Conservation (phyloP, 1,140 invertebrate genomes). For the Psix sp. region DNA sequence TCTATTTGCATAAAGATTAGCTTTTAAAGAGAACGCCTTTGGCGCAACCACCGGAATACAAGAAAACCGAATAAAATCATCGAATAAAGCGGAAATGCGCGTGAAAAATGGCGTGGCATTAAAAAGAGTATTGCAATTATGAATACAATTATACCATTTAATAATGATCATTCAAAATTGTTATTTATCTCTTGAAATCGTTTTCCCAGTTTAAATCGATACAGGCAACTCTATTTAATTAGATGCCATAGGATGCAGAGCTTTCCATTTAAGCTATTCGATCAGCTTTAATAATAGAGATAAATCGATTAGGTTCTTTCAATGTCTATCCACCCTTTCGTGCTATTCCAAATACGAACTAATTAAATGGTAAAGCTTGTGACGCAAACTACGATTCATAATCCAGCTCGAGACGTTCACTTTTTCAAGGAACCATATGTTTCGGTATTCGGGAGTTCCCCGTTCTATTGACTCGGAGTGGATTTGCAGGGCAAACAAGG, state of each 20-base stretch:
- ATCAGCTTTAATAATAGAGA: too few relatives aligned
- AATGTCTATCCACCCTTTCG: too few relatives aligned
- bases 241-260: too few relatives aligned
- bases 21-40: constrained; percentile 57
- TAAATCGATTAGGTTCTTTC: too few relatives aligned
- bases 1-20: constrained; percentile 67
- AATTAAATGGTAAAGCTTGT: constrained; percentile 10
- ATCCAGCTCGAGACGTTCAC: background rate
- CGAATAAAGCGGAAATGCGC: constrained; percentile 17
- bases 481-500: constrained; percentile 55
- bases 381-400: constrained; percentile 3
- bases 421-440: constrained; percentile 49
- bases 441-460: constrained; percentile 39
- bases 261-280: too few relatives aligned
- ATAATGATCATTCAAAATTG: too few relatives aligned
- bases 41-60: constrained; percentile 20
- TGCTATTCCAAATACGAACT: background rate
- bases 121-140: too few relatives aligned
- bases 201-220: too few relatives aligned
- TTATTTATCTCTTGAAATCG: too few relatives aligned
- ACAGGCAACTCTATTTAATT: too few relatives aligned
- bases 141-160: too few relatives aligned
- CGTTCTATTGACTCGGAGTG: constrained; percentile 38
- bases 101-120: too few relatives aligned
- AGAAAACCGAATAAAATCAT: constrained; percentile 32